phyloP scores from a whole-genome alignment of 2,888 invertebrate species.

The Tetragnatha montana region DNA sequence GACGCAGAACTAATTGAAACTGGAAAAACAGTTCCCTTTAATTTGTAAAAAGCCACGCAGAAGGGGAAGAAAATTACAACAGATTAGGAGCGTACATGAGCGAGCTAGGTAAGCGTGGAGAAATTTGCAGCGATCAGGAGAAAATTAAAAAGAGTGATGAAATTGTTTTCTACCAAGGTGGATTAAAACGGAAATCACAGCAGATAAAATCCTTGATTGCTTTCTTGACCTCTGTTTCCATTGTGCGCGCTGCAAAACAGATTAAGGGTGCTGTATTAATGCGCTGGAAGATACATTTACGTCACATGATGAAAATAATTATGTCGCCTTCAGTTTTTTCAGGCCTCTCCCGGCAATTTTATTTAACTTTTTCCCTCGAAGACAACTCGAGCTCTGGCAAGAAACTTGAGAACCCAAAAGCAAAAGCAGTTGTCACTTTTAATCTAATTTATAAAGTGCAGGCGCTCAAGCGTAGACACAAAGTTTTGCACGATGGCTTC shows the following conservation, averaged over 20 bases:
- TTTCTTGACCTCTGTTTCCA: constrained; percentile 30
- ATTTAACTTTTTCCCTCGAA: constrained; percentile 61
- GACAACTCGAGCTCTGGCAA: constrained; percentile 53
- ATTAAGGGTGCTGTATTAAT: constrained; percentile 57
- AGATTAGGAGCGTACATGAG: constrained; percentile 35
- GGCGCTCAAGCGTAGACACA: constrained; percentile 63
- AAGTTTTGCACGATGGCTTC: constrained; percentile 68
- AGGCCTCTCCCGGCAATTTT: constrained; percentile 31
- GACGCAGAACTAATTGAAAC: constrained; percentile 55
- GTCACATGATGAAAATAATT: constrained; percentile 67
- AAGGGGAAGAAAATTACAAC: constrained; percentile 40
- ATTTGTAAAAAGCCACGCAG: constrained; percentile 42
- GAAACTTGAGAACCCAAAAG: constrained; percentile 63
- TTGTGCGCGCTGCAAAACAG: constrained; percentile 35
- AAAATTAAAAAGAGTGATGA: constrained; percentile 64
- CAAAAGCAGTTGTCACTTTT: constrained; percentile 68
- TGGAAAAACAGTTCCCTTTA: constrained; percentile 45
- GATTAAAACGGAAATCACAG: constrained; percentile 60
- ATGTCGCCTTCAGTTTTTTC: constrained; percentile 32
- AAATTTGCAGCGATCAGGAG: constrained; percentile 50
- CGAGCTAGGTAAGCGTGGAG: not conserved
- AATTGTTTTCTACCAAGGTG: constrained; percentile 55
- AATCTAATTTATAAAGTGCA: constrained; percentile 69
- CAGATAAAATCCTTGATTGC: constrained; percentile 65
- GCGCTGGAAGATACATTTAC: constrained; percentile 47